Evolutionary conservation across 2,113 vertebrate species (phyloP).

Genomic region (Atrichornis clamosus): DNA sequence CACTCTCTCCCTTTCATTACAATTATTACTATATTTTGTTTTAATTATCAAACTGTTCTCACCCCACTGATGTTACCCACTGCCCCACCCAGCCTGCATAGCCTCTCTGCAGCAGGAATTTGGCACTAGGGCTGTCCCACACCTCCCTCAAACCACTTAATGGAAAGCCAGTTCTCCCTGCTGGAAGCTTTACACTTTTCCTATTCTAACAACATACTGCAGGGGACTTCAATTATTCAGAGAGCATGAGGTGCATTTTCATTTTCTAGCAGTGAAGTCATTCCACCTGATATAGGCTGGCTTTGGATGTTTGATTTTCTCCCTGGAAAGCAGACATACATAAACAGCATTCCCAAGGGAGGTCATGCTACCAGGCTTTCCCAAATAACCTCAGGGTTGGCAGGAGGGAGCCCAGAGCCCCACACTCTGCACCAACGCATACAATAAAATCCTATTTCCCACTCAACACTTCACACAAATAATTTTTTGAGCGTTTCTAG

Average conservation of each 20-base stretch:
- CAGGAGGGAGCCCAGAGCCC: background rate
- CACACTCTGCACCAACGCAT: background rate
- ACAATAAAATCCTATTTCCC: background rate
- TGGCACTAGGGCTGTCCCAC: background rate
- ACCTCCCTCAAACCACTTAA: rapidly evolving
- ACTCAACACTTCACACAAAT: rapidly evolving
- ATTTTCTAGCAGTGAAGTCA: background rate
- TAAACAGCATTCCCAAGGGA: background rate
- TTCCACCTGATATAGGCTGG: background rate
- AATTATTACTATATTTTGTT: background rate
- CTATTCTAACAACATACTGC: background rate
- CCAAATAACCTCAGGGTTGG: background rate
- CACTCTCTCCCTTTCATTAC: background rate
- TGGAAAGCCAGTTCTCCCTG: background rate
- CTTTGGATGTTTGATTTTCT: background rate
- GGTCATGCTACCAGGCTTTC: background rate
- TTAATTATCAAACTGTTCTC: background rate
- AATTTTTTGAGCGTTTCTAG: background rate
- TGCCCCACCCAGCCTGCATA: rapidly evolving
- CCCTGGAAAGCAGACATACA: background rate
- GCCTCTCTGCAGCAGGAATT: background rate
- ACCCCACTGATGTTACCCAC: background rate
- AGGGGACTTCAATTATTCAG: background rate
- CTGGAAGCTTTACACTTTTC: background rate
- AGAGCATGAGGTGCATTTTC: background rate